Percentiles rank a stretch among this genome's conserved stretches.
phyloP scores from a whole-genome alignment of 1,140 invertebrate species.

The Drosophila micromelanica region DNA sequence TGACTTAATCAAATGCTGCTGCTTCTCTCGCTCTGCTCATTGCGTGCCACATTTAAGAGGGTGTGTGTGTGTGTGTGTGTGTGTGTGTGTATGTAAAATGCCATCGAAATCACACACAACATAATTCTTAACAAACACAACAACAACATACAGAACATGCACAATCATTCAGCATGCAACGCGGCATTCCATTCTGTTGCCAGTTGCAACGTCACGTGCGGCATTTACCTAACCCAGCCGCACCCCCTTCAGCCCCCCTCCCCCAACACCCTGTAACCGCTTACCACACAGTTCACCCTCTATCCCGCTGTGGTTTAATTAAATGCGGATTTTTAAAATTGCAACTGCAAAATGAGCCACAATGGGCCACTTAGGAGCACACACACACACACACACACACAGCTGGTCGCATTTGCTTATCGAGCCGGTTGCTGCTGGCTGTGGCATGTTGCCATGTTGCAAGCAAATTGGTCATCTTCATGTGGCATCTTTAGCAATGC shows the following conservation, averaged over 20 bases:
- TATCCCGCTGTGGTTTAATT: constrained; percentile 62
- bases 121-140: constrained; percentile 38
- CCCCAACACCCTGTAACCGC: no score
- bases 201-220: constrained; percentile 66
- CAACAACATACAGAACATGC: constrained; percentile 44
- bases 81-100: constrained; percentile 46
- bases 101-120: constrained; percentile 60
- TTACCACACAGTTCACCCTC: neutral
- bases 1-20: constrained; percentile 23
- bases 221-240: constrained; percentile 9
- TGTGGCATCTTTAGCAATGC: constrained; percentile 52
- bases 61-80: constrained; percentile 15
- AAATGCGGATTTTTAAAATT: constrained; percentile 79
- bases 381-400: constrained; percentile 13
- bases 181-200: constrained; percentile 49
- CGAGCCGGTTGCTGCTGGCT: constrained; percentile 39
- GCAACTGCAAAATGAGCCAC: constrained; percentile 77
- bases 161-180: constrained; percentile 59
- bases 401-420: constrained; percentile 67
- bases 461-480: constrained; percentile 80
- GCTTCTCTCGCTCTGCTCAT: constrained; percentile 2
- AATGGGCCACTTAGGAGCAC: constrained; percentile 67
- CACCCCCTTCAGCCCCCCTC: neutral
- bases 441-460: constrained; percentile 61
- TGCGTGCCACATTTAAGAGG: constrained; percentile 42